These are phyloP conservation scores for Lamellibrachia columna DNA, from an alignment of 2,888 invertebrate genomes.

Conservation along the genomic window DNA sequence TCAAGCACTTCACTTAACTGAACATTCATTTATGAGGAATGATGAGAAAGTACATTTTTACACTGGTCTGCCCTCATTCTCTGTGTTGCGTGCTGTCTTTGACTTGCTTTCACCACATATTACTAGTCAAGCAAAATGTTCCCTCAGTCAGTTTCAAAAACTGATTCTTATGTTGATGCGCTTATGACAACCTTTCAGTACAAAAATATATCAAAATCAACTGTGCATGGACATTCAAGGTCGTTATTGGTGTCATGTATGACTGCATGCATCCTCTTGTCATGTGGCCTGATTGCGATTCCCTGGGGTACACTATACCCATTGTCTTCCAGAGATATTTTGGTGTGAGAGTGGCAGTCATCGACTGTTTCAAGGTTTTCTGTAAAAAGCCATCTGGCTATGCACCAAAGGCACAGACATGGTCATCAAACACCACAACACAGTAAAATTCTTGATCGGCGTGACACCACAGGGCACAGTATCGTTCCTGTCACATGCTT, in stretches of 20 bases:
- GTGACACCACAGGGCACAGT: too few relatives aligned
- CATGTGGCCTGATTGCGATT: background rate
- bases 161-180: background rate
- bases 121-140: background rate
- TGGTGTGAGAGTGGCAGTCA: background rate
- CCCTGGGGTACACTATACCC: background rate
- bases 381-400: background rate
- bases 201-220: background rate
- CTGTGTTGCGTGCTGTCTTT: too few relatives aligned
- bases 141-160: constrained; percentile 4
- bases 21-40: background rate
- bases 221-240: background rate
- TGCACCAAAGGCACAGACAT: background rate
- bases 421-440: constrained; percentile 2
- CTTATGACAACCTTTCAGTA: background rate
- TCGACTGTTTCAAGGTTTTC: background rate
- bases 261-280: background rate
- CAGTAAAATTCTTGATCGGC: background rate
- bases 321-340: background rate
- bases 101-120: background rate
- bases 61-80: too few relatives aligned
- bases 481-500: too few relatives aligned
- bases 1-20: background rate
- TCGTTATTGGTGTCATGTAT: background rate
- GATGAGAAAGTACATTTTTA: too few relatives aligned